phyloP scores from a whole-genome alignment of 2,888 invertebrate species.

The Philaethria dido region DNA sequence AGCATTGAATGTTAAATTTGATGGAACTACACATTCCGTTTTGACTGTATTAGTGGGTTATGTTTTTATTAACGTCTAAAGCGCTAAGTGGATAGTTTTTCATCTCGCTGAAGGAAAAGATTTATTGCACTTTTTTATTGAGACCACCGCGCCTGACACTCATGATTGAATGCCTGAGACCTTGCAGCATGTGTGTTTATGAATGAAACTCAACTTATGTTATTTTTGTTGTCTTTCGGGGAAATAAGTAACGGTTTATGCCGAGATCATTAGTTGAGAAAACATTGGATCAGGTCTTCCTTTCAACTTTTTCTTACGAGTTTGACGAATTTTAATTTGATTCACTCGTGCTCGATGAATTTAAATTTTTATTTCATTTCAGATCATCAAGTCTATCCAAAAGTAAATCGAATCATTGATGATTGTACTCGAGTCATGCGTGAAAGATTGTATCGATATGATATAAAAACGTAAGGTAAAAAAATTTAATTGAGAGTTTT shows the following conservation, averaged over 20 bases:
- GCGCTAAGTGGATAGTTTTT: conserved; percentile 43
- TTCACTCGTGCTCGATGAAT: background rate
- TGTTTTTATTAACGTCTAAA: conserved; percentile 45
- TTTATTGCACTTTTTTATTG: conserved; percentile 58
- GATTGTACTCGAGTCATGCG: conserved; percentile 14
- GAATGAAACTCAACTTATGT: conserved; percentile 45
- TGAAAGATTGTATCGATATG: conserved; percentile 19
- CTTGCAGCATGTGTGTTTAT: conserved; percentile 53
- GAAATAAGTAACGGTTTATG: conserved; percentile 39
- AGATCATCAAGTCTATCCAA: conserved; percentile 1
- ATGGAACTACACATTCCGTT: conserved; percentile 12
- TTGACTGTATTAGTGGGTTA: conserved; percentile 31
- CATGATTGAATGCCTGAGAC: conserved; percentile 56
- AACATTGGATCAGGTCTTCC: conserved; percentile 26
- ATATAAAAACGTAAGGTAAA: background rate
- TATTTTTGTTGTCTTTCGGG: conserved; percentile 32
- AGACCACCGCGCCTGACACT: conserved; percentile 58
- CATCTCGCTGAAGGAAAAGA: conserved; percentile 46
- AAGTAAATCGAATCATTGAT: conserved; percentile 14
- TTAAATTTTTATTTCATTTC: conserved; percentile 12
- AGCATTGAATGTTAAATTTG: conserved; percentile 39
- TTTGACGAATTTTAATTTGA: background rate
- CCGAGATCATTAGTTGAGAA: conserved; percentile 34
- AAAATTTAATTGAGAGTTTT: conserved; percentile 10
- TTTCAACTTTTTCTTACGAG: conserved; percentile 24